Base-by-base conservation (phyloP, 2,113 vertebrate genomes). In the Brachyhypopomus gauderio region DNA sequence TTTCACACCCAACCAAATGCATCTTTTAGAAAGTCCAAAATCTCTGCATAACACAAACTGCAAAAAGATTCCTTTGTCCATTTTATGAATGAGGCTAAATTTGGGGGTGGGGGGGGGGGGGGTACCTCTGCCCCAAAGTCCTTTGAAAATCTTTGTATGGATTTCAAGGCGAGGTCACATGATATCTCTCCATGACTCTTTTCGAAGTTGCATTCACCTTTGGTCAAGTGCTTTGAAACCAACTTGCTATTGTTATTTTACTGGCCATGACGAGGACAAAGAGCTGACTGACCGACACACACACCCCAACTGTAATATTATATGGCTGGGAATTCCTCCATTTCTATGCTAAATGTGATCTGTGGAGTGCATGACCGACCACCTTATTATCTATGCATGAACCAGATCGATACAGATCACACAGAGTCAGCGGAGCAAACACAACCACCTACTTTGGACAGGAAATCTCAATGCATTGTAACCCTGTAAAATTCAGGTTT, bases 261-360 rank as follows among this genome's bases (percentile, higher is more conserved):
- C 87, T 91, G 92, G 85, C 91, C 85, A 87, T 88, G 89, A 89
- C 90, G 66, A 67, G 89, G 88, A 93, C 92, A 93, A 90, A 88
- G 88, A 75, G n/a, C 71, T 0, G 85, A 88, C 85, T 22, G 87
- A 89, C 86, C 85, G 86, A 67, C 77, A 82, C 78, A 62, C 81
- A 67, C 80, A 85, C 82, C 76, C 77, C 58, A 48, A 86, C 87
- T 92, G 95, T 95, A 97, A 98, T 67, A 90, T 88, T 95, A 95
- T 94, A 94, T 90, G 85, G 89, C 93, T 95, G 95, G 92, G 94
- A 96, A 96, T 94, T 91, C 89, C 91, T 92, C 92, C 87, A 92
- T 94, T 95, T 95, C 93, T 91, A 90, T 92, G 93, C 93, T 94
- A 94, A 94, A 96, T 91, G 94, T 90, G 94, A 96, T 96, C 95